These are phyloP conservation scores for Mus spicilegus DNA, from an alignment of 2,113 vertebrate species.

Conservation along the genomic window DNA sequence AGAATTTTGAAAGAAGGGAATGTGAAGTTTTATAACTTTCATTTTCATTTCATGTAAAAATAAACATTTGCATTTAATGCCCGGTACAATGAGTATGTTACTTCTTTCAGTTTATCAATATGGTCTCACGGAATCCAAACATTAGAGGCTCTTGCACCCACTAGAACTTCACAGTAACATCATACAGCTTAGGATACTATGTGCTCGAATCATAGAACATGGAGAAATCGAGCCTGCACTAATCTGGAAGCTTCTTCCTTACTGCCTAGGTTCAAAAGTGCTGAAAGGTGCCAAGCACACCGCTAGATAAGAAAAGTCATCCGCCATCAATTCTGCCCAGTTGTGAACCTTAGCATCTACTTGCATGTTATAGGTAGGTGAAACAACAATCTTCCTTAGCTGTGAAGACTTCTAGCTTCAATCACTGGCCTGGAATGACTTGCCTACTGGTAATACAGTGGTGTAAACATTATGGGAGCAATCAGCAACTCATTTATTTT, in stretches of 20 bases:
- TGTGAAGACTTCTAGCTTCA: not conserved
- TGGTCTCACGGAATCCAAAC: not conserved
- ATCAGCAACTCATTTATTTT: not conserved
- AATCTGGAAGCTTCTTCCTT: not conserved
- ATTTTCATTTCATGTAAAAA: not conserved
- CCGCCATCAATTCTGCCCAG: not conserved
- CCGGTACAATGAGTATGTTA: not conserved
- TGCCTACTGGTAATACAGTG: not conserved
- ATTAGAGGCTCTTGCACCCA: not conserved
- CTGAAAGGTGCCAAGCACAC: not conserved
- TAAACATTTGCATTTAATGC: not conserved
- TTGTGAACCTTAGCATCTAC: not conserved
- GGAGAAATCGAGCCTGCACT: not conserved
- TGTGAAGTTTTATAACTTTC: not conserved
- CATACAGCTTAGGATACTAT: too few species aligned
- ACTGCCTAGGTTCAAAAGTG: not conserved
- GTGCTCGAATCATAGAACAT: not conserved
- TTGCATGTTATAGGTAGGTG: not conserved
- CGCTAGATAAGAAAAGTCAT: not conserved
- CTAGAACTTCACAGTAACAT: not conserved
- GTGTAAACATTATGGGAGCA: not conserved
- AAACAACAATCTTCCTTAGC: not conserved
- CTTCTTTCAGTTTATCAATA: not conserved
- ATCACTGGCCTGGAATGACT: not conserved
- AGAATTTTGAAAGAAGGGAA: not conserved